Conservation (phyloP, 2,797 vertebrate species). For the Lerista edwardsae region DNA sequence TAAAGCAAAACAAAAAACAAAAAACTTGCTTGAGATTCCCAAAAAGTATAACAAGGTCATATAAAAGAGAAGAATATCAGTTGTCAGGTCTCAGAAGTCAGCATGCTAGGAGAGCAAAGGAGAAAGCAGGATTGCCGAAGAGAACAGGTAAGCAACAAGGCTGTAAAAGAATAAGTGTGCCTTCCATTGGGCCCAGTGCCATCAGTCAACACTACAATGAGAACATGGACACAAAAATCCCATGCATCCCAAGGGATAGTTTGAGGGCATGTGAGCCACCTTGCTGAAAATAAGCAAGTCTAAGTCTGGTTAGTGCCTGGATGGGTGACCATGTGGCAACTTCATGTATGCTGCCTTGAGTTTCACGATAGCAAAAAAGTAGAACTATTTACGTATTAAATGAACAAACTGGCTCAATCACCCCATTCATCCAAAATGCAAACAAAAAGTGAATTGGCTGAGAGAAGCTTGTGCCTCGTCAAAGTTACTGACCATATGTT, state of each 20-base stretch:
- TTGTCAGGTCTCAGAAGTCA: conserved; percentile 2
- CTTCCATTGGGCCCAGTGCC: neutral
- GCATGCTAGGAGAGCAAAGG: conserved; percentile 14
- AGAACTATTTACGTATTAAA: too few relatives aligned
- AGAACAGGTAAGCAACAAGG: conserved; percentile 5
- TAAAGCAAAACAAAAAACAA: too few relatives aligned
- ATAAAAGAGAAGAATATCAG: neutral
- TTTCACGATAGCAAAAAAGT: too few relatives aligned
- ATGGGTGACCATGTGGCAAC: too few relatives aligned
- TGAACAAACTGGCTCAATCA: neutral
- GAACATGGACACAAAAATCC: neutral
- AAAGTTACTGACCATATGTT: neutral
- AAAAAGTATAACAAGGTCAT: neutral
- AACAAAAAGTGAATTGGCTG: neutral
- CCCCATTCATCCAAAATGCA: neutral
- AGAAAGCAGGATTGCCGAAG: neutral
- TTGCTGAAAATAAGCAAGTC: too few relatives aligned
- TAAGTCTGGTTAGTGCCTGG: too few relatives aligned
- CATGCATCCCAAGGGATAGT: too few relatives aligned
- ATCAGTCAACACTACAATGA: neutral
- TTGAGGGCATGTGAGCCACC: too few relatives aligned
- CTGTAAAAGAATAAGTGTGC: neutral
- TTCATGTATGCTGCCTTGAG: too few relatives aligned
- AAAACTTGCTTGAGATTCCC: neutral
- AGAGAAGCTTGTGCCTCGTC: neutral